A percentile compares a stretch with the other conserved stretches of the same genome.
phyloP scores from a whole-genome alignment of 1,140 invertebrate genomes.

The Eciton burchellii region DNA sequence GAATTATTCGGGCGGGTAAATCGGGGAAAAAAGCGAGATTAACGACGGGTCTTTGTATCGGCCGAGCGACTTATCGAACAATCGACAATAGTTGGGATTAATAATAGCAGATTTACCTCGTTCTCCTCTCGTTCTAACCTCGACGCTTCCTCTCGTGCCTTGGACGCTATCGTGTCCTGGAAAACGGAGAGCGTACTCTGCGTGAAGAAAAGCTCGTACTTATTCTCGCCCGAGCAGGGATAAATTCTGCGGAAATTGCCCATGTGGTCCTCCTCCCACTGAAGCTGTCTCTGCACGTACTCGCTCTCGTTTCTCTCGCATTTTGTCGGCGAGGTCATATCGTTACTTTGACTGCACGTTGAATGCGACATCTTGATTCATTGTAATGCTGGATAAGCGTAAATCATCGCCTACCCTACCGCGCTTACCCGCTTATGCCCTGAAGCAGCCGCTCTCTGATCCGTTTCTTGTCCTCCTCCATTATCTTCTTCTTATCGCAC shows the following conservation, averaged over 20 bases:
- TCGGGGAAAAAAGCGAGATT: neutral
- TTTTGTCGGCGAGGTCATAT: conserved; percentile 67
- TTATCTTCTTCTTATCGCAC: conserved; percentile 91
- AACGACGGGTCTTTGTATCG: no score
- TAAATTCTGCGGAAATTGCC: conserved; percentile 86
- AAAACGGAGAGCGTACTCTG: conserved; percentile 91
- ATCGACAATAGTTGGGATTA: no score
- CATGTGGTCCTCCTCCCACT: conserved; percentile 92
- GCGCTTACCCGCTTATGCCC: conserved; percentile 79
- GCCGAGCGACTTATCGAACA: no score
- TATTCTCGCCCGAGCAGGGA: conserved; percentile 79
- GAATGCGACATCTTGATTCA: conserved; percentile 6
- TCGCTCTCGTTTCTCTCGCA: conserved; percentile 71
- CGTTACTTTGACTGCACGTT: conserved; percentile 48
- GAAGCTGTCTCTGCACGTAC: conserved; percentile 87
- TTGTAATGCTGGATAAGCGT: neutral
- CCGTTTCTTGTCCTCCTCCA: conserved; percentile 90
- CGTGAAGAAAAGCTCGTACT: conserved; percentile 91
- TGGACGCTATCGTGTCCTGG: conserved; percentile 92
- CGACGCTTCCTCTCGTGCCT: conserved; percentile 89
- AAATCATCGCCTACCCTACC: neutral
- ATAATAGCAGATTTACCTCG: conserved; percentile 81
- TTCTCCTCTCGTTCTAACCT: conserved; percentile 88
- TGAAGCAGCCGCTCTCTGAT: conserved; percentile 89
- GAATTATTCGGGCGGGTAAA: no score